Conservation (phyloP, 2,888 invertebrate genomes). For the Meteorus cinctellus region DNA sequence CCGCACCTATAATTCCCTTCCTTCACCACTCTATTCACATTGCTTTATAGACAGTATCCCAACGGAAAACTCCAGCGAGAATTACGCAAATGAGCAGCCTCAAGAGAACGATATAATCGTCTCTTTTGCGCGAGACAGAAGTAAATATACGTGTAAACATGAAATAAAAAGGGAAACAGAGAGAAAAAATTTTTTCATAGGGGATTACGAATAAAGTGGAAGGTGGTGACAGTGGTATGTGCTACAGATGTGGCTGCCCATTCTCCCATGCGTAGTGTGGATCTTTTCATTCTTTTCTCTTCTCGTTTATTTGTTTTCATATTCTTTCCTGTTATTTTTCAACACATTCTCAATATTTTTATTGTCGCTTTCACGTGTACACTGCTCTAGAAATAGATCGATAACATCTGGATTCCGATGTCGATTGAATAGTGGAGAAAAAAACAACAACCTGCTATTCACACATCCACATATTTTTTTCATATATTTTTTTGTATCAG, state of each 20-base stretch:
- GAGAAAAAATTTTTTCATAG: not conserved
- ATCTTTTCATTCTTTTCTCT: not conserved
- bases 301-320: not conserved
- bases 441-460: not conserved
- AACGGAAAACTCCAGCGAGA: not conserved
- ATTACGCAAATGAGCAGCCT: constrained; percentile 3
- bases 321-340: not conserved
- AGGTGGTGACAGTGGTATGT: not conserved
- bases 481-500: not conserved
- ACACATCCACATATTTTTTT: not conserved
- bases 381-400: not conserved
- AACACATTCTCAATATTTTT: not conserved
- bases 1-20: not conserved
- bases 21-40: not conserved
- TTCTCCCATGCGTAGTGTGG: not conserved
- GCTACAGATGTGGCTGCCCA: not conserved
- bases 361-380: not conserved
- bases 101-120: not conserved
- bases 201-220: not conserved
- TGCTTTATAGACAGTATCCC: not conserved
- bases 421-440: not conserved
- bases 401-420: not conserved
- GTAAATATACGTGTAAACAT: not conserved
- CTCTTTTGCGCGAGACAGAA: not conserved
- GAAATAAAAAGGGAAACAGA: not conserved